Evolutionary conservation across 2,113 vertebrate species (phyloP).

Genomic region (Lycocorax pyrrhopterus): DNA sequence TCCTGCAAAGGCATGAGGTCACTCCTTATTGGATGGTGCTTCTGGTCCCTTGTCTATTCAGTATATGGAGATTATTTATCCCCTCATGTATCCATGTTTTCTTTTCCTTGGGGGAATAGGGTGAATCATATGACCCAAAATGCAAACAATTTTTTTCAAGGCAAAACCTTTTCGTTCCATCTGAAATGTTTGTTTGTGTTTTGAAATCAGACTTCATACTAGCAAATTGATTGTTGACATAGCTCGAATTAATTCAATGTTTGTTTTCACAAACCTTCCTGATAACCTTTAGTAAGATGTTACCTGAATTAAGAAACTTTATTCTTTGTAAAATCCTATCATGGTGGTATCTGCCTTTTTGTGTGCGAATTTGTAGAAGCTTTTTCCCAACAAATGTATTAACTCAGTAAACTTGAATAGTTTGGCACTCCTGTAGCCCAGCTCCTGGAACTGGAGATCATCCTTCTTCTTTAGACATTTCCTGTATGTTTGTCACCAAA

Average conservation of each 20-base stretch:
- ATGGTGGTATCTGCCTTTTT: background rate
- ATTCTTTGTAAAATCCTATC: background rate
- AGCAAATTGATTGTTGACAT: background rate
- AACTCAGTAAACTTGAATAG: background rate
- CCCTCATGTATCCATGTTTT: background rate
- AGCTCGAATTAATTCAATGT: background rate
- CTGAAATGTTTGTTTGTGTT: background rate
- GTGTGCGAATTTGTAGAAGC: background rate
- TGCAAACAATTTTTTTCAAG: background rate
- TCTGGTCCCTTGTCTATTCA: background rate
- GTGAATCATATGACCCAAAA: background rate
- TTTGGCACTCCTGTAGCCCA: background rate
- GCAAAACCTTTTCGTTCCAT: background rate
- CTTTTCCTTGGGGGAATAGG: background rate
- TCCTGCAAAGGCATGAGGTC: background rate
- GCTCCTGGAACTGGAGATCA: background rate
- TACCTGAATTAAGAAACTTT: background rate
- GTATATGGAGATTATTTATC: background rate
- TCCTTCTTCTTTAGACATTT: background rate
- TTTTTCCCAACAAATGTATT: background rate
- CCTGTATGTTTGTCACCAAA: background rate
- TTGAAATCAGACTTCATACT: background rate
- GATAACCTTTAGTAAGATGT: background rate
- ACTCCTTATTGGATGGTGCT: background rate
- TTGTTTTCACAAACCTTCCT: background rate